Percentiles rank a stretch among this genome's conserved stretches.
Conservation (phyloP, 2,113 vertebrate genomes). For the Plestiodon gilberti region DNA sequence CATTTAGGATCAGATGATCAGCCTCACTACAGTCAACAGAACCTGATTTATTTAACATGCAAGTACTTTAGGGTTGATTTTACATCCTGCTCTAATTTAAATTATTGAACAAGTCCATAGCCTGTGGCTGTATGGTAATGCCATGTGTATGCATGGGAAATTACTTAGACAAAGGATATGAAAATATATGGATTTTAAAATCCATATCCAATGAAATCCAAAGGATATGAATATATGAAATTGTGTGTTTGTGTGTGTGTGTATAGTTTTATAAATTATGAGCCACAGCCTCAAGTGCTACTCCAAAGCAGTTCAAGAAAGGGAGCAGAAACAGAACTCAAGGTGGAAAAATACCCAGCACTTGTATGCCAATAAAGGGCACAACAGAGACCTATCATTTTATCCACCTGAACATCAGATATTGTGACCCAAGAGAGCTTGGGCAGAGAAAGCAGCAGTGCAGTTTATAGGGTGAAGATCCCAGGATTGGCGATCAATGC, state of each 20-base stretch:
- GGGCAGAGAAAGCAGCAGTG: background rate
- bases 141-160: rapidly evolving
- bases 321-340: background rate
- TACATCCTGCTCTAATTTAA: background rate
- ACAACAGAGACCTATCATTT: background rate
- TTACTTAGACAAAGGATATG: rapidly evolving
- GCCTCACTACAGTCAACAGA: background rate
- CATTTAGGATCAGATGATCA: background rate
- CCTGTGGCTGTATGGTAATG: too few species aligned
- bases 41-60: background rate
- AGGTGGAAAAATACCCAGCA: background rate
- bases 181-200: too few species aligned
- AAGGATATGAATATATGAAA: too few species aligned
- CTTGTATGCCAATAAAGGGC: too few species aligned
- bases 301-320: background rate
- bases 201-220: too few species aligned
- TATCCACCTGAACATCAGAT: background rate
- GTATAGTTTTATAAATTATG: rapidly evolving
- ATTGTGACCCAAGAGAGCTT: background rate
- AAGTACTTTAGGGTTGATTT: background rate
- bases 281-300: background rate
- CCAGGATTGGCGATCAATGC: too few species aligned
- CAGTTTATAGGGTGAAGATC: background rate
- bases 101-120: background rate
- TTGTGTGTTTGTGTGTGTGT: too few species aligned